phyloP scores from a whole-genome alignment of 1,140 invertebrate species.

The Drosophila pachea region DNA sequence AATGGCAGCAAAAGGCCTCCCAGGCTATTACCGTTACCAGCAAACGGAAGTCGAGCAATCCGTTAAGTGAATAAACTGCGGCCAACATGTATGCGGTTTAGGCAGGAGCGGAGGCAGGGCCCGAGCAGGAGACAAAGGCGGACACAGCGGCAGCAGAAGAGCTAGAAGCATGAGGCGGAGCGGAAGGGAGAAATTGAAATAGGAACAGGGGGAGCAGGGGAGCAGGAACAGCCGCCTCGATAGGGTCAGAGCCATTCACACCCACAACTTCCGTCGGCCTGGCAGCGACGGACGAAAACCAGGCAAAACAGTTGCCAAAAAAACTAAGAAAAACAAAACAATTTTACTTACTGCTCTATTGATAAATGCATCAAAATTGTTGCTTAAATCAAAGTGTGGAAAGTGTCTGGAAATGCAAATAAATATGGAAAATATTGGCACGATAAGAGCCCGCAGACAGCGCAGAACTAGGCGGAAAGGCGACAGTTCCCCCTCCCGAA shows the following conservation, averaged over 20 bases:
- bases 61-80: conserved; percentile 72
- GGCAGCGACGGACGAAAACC: conserved; percentile 11
- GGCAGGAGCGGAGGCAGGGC: too few relatives aligned
- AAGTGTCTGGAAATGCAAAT: conserved; percentile 39
- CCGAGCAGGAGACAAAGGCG: too few relatives aligned
- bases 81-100: conserved; percentile 41
- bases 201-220: too few relatives aligned
- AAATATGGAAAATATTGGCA: conserved; percentile 66
- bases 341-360: conserved; percentile 51
- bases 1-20: conserved; percentile 33
- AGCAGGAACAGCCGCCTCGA: too few relatives aligned
- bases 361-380: conserved; percentile 71
- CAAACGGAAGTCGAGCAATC: conserved; percentile 66
- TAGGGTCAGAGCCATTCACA: too few relatives aligned
- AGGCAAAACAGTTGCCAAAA: background rate
- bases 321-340: conserved; percentile 44
- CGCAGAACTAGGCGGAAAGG: conserved; percentile 55
- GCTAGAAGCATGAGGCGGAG: too few relatives aligned
- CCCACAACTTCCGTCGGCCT: too few relatives aligned
- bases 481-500: conserved; percentile 56
- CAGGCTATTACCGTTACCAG: conserved; percentile 20
- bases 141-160: too few relatives aligned
- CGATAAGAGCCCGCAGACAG: conserved; percentile 48
- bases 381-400: conserved; percentile 70
- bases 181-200: too few relatives aligned